Evolutionary conservation across 2,888 invertebrate species (phyloP), one percentile per base, ranked within the genome.

Genomic region (Malacosoma neustria): DNA sequence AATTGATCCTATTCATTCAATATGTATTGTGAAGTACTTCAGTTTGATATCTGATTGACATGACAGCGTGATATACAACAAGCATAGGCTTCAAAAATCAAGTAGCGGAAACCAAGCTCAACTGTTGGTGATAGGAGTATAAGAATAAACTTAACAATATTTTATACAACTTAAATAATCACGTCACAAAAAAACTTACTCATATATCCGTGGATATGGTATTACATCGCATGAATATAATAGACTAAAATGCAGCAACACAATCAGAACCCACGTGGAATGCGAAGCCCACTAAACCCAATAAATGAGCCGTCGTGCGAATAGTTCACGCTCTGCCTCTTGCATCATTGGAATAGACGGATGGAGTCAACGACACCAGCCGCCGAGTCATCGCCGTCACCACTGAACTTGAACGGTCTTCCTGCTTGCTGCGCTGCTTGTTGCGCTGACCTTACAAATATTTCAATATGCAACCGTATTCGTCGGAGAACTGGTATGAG

Each of bases 301-400:
- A 59, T 61, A 62, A 57, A 57, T 55, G 59, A 54, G 46, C 47
- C 49, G 47, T 57, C 65, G 58, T 70, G 74, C 73, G 61, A 76
- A 75, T 74, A 73, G 63, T 72, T 67, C 63, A 71, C 69, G 70
- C 66, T 67, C 63, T 58, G 57, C 50, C 61, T 68, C 69, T 66
- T 67, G 60, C 66, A 73, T 73, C 74, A 75, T 65, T 69, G 68
- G 62, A 63, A 61, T 57, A 58, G 57, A 57, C 59, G 57, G 58
- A 58, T 57, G 54, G 60, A 69, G 77, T 79, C 80, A 77, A 79
- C 72, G 79, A 79, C 79, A 72, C 58, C 51, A 52, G 49, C 40
- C 48, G 51, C 53, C 67, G 54, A 72, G 64, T 72, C 75, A 68
- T 63, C 66, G 69, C 55, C 60, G 55, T 55, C 67, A 53, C 55